Evolutionary conservation across 1,140 invertebrate genomes (phyloP), one percentile per base, ranked within the genome.

Genomic region (Bombus consobrinus): DNA sequence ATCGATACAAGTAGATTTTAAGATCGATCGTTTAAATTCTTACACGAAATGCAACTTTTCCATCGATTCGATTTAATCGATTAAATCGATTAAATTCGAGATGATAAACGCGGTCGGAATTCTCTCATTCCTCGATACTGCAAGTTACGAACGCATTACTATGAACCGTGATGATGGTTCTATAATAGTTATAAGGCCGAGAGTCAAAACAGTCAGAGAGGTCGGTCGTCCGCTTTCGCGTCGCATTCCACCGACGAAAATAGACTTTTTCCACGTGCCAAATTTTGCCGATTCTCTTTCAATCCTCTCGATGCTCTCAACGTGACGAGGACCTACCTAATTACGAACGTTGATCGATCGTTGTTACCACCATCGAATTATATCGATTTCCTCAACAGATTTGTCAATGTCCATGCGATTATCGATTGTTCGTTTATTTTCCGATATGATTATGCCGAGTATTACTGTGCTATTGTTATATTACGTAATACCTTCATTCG

Each of bases 191-290:
- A 41, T 28, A 73, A 39, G n/a, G 18, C 28, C 47, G 79, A 75
- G 82, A 78, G 25, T 57, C 59, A 69, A 81, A 72, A 73, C 76
- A 69, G 81, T 68, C 28, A 18, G 47, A 72, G 43, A 62, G 66
- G 39, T 39, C 75, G 79, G 79, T 53, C 47, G 47, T 53, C 85
- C 71, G 66, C 47, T 80, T 71, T 72, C 41, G 53, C 76, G 68
- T 78, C 85, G 72, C 88, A 89, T 89, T 89, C 88, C 88, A 57
- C 41, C 64, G 82, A 75, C 88, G 64, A 59, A 89, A 89, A 89
- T 89, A 89, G 88, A 82, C 81, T 77, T 89, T 79, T 89, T 87
- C 81, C 88, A 89, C 81, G 88, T 89, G 88, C 88, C 88, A 89
- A 89, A 80, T 80, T 81, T 81, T 81, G 9, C 79, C 71, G 79